Evolutionary conservation across 92 coral and sea anemone genomes (phyloP).

Genomic region (Heteractis magnifica): DNA sequence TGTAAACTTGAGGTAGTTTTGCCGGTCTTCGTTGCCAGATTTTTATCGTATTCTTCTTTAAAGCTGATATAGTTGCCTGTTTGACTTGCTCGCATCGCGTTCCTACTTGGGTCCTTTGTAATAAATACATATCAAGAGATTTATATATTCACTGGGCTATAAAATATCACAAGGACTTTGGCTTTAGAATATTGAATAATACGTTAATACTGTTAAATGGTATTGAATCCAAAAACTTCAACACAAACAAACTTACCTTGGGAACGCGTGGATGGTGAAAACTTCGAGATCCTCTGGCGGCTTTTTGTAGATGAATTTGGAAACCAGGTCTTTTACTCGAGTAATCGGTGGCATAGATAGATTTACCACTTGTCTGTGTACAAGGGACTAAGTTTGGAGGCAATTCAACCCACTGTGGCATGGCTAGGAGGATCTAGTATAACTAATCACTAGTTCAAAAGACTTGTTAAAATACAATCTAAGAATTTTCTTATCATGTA

Average conservation of each 20-base stretch:
- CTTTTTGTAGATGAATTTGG: slow-evolving; percentile 73
- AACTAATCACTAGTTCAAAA: not conserved
- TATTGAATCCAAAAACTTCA: not conserved
- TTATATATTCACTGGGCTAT: no score
- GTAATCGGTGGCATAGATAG: slow-evolving; percentile 76
- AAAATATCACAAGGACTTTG: no score
- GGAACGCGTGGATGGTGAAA: slow-evolving; percentile 70
- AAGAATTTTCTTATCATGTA: not conserved
- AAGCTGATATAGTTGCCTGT: slow-evolving; percentile 68
- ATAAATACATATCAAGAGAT: no score
- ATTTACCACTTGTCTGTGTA: slow-evolving; percentile 69
- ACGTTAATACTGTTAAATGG: not conserved
- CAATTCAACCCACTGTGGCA: slow-evolving; percentile 86
- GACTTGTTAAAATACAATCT: not conserved
- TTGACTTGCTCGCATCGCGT: slow-evolving; percentile 68
- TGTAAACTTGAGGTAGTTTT: not conserved
- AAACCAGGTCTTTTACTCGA: slow-evolving; percentile 78
- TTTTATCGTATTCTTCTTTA: slow-evolving; percentile 72
- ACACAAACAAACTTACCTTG: slow-evolving; percentile 47
- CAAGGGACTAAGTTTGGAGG: slow-evolving; percentile 84
- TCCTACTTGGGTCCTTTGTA: slow-evolving; percentile 62
- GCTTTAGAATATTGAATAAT: not conserved
- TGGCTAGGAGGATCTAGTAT: not conserved
- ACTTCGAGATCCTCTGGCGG: slow-evolving; percentile 47
- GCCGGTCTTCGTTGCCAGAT: slow-evolving; percentile 38